Percentiles rank a stretch among this genome's conserved stretches.
phyloP scores from a whole-genome alignment of 2,888 invertebrate species.

The Thyatira batis region DNA sequence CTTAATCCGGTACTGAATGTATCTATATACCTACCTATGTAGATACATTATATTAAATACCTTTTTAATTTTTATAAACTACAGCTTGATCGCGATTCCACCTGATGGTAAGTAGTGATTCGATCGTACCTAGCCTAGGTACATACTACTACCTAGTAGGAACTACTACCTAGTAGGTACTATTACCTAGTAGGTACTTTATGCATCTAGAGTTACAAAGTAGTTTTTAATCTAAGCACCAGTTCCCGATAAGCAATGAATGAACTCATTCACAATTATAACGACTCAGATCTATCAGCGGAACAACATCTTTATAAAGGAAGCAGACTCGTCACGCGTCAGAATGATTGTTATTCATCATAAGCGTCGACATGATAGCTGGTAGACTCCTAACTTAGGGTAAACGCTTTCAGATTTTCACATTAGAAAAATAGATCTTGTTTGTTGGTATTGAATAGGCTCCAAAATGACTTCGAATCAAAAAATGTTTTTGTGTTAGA shows the following conservation, averaged over 20 bases:
- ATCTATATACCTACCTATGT: no score
- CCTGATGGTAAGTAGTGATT: no score
- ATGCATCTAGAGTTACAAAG: not conserved
- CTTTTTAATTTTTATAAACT: no score
- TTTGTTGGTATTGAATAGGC: not conserved
- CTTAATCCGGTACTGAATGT: no score
- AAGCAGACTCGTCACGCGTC: not conserved
- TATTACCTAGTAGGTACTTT: not conserved
- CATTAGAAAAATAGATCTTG: not conserved
- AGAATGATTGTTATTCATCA: conserved; percentile 2
- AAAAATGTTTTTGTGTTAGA: no score
- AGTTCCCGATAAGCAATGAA: not conserved
- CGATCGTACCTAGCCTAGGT: no score
- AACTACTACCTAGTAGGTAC: not conserved
- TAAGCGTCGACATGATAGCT: not conserved
- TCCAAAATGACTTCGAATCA: no score
- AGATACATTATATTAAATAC: no score
- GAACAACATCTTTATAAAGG: not conserved
- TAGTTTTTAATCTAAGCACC: not conserved
- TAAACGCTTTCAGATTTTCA: conserved; percentile 4
- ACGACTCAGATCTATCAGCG: not conserved
- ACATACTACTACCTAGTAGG: no score
- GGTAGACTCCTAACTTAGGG: no score
- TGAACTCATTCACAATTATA: not conserved
- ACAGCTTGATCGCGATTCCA: no score